These are phyloP conservation scores for Thereva nobilitata DNA, from an alignment of 2,888 invertebrate genomes.

Conservation along the genomic window DNA sequence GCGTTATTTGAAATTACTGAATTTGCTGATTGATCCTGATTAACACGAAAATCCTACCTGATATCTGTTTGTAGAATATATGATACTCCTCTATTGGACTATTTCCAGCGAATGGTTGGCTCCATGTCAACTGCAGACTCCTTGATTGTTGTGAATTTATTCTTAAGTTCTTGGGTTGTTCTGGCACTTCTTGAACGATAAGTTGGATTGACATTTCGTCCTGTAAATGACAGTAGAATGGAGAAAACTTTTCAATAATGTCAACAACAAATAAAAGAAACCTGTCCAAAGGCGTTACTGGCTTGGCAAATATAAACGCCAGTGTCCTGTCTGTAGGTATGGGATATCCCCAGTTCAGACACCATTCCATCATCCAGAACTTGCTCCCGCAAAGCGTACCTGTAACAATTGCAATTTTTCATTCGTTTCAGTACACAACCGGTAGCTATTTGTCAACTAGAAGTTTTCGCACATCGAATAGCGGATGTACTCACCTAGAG, in stretches of 20 bases:
- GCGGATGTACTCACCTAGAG: slow-evolving; percentile 61
- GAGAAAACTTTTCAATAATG: neutral
- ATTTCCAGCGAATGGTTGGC: slow-evolving; percentile 85
- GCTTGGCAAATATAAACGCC: slow-evolving; percentile 87
- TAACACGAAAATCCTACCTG: slow-evolving; percentile 54
- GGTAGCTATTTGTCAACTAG: too few relatives aligned
- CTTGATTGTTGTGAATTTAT: slow-evolving; percentile 84
- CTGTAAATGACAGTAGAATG: slow-evolving; percentile 43
- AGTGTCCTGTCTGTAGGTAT: slow-evolving; percentile 85
- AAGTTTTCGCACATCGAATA: too few relatives aligned
- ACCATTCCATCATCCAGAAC: slow-evolving; percentile 78
- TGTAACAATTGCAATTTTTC: slow-evolving; percentile 46
- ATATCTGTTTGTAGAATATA: slow-evolving; percentile 84
- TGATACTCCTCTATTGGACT: slow-evolving; percentile 87
- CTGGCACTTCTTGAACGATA: slow-evolving; percentile 89
- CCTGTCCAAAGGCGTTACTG: slow-evolving; percentile 88
- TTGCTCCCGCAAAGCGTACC: slow-evolving; percentile 77
- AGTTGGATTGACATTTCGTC: slow-evolving; percentile 90
- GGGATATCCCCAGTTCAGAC: slow-evolving; percentile 81
- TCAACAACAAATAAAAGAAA: slow-evolving; percentile 48
- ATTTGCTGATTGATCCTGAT: slow-evolving; percentile 22
- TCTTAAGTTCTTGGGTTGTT: slow-evolving; percentile 83
- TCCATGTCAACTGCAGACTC: slow-evolving; percentile 85
- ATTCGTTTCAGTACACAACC: too few relatives aligned
- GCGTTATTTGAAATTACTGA: slow-evolving; percentile 11